phyloP scores from a whole-genome alignment of 2,113 vertebrate genomes.

The Strix uralensis region DNA sequence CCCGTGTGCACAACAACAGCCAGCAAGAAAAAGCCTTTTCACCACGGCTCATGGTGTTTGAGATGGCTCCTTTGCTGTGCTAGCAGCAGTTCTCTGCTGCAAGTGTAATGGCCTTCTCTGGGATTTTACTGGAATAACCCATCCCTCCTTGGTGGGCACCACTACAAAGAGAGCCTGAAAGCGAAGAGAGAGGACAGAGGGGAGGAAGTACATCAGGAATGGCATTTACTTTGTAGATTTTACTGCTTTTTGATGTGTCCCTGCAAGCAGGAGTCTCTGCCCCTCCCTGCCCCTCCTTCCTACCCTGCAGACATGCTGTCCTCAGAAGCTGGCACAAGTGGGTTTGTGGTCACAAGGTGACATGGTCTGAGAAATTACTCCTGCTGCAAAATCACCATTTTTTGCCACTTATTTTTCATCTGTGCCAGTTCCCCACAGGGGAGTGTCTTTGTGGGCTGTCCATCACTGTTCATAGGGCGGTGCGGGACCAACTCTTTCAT shows the following conservation, averaged over 20 bases:
- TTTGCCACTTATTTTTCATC: neutral
- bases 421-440: neutral
- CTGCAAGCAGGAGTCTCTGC: neutral
- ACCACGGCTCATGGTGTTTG: accelerated
- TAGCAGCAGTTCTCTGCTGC: neutral
- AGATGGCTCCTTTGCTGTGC: neutral
- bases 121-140: neutral
- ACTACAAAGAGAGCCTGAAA: neutral
- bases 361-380: neutral
- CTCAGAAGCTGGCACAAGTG: neutral
- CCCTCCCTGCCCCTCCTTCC: neutral
- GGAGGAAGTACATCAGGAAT: neutral
- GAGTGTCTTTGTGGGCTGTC: neutral
- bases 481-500: no score
- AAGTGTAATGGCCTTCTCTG: accelerated
- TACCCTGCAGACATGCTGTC: neutral
- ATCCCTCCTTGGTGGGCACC: neutral
- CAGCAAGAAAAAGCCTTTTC: neutral
- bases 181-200: neutral
- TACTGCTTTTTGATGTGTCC: neutral
- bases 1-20: accelerated
- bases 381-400: neutral
- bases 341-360: neutral
- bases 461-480: neutral
- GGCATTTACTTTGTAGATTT: neutral